phyloP scores from a whole-genome alignment of 1,140 invertebrate species.

The Kradibia gibbosae region DNA sequence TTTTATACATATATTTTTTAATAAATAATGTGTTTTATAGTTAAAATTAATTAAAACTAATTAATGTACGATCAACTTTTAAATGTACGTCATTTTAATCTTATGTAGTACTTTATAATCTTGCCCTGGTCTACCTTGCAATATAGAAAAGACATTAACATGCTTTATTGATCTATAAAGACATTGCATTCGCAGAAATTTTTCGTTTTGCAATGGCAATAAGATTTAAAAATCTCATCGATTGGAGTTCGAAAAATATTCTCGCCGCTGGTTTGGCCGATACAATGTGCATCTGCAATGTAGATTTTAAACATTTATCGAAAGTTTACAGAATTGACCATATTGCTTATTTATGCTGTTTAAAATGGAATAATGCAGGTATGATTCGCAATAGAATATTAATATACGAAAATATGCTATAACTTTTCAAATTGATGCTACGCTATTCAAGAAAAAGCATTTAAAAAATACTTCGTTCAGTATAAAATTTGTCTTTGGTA shows the following conservation, averaged over 20 bases:
- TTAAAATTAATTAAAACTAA: background rate
- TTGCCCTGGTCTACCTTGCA: background rate
- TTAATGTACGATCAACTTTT: background rate
- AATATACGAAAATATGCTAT: background rate
- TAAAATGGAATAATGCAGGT: conserved; percentile 60
- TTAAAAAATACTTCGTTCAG: no score
- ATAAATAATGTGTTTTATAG: background rate
- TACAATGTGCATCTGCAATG: conserved; percentile 43
- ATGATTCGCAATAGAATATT: background rate
- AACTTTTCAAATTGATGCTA: no score
- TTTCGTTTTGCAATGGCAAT: conserved; percentile 45
- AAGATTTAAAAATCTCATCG: conserved; percentile 45
- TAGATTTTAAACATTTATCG: background rate
- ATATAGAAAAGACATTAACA: background rate
- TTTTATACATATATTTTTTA: background rate
- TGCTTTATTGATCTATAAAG: background rate
- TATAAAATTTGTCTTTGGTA: no score
- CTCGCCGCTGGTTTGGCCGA: conserved; percentile 41
- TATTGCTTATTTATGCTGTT: background rate
- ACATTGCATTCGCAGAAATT: conserved; percentile 40
- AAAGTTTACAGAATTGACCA: background rate
- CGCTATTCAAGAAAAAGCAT: no score
- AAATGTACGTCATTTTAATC: background rate
- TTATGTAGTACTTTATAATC: background rate
- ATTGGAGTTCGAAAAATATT: conserved; percentile 57